Evolutionary conservation across 1,140 invertebrate species (phyloP).

Genomic region (Neoseiulus cucumeris): DNA sequence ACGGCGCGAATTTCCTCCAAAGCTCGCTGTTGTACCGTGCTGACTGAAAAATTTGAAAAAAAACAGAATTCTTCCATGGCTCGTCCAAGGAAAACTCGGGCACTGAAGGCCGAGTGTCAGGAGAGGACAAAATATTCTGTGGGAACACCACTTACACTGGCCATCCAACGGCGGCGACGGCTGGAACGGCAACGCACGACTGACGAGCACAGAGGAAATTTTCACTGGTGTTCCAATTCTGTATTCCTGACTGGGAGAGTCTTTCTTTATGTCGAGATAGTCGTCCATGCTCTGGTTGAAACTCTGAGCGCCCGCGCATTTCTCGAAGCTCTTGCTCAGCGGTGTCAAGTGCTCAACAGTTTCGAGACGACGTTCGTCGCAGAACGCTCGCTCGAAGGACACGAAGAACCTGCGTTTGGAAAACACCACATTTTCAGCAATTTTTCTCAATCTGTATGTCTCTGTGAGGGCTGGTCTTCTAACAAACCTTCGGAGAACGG

Average conservation of each 20-base stretch:
- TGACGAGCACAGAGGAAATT: slow-evolving; percentile 13
- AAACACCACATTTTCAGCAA: neutral
- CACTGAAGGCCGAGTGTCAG: too few relatives aligned
- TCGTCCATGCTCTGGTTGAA: slow-evolving; percentile 14
- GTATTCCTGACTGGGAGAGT: slow-evolving; percentile 24
- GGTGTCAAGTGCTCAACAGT: neutral
- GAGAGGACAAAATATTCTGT: too few relatives aligned
- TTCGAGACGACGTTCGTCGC: neutral
- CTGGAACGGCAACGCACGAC: slow-evolving; percentile 12
- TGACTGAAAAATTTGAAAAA: too few relatives aligned
- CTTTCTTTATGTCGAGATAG: slow-evolving; percentile 25
- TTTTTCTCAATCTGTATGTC: neutral
- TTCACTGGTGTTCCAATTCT: slow-evolving; percentile 26
- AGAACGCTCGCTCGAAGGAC: slow-evolving; percentile 3
- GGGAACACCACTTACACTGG: neutral
- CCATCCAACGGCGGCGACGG: neutral
- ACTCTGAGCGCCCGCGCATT: slow-evolving; percentile 1
- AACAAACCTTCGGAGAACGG: slow-evolving; percentile 52
- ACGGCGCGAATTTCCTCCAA: slow-evolving; percentile 55
- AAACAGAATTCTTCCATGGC: too few relatives aligned
- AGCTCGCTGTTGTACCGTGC: slow-evolving; percentile 25
- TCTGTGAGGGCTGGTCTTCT: neutral
- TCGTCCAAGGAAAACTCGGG: too few relatives aligned
- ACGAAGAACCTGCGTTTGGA: neutral
- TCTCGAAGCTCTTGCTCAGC: neutral